Base-by-base conservation (phyloP, 2,797 vertebrate species). In the Pangasius sanitwongsei region DNA sequence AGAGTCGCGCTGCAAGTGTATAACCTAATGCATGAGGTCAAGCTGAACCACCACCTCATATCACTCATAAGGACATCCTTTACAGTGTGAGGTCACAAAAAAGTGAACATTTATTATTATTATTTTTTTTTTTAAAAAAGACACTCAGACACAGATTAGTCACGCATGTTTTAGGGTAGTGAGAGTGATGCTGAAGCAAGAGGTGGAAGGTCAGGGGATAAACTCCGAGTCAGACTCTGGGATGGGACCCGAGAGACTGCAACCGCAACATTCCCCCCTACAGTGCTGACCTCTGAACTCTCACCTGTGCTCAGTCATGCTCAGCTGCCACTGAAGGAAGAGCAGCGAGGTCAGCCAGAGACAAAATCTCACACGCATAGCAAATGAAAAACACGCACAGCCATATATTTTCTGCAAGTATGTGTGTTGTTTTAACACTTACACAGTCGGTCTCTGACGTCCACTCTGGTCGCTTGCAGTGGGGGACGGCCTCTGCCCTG, bases 371-470 rank as follows among this genome's bases (percentile, higher is more conserved):
- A 9, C 82, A 92, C 86, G 92, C 91, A 91, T 13, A 72, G 65
- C 65, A 78, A 67, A 81, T 72, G 41, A 34, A 53, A 86, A 86
- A 41, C 55, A 86, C 12, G 44, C 16, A 41, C 13, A 8, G 28
- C 2, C 34, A 5, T 41, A 61, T 1, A 74, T 44, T 75, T 20
- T 9, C 75, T 6, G 55, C 28, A 37, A 31, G 41, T 23, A 44
- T 74, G 70, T 57, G 87, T 44, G 61, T 65, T 8, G 23, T 44
- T 88, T 25, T 65, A 61, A 92, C 93, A 97, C 98, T 98, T 96
- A 99, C 98, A 99, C 98, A 89, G 97, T 98, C 90, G 99, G 98
- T 93, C 98, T 97, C 94, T 97, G 96, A 94, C 97, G 95, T 88
- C 98, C 93, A 90, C 95, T 95, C 95, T 98, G 98, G 89, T 99